Evolutionary conservation across 2,888 invertebrate genomes (phyloP).

Genomic region (Synanthedon andrenaeformis): DNA sequence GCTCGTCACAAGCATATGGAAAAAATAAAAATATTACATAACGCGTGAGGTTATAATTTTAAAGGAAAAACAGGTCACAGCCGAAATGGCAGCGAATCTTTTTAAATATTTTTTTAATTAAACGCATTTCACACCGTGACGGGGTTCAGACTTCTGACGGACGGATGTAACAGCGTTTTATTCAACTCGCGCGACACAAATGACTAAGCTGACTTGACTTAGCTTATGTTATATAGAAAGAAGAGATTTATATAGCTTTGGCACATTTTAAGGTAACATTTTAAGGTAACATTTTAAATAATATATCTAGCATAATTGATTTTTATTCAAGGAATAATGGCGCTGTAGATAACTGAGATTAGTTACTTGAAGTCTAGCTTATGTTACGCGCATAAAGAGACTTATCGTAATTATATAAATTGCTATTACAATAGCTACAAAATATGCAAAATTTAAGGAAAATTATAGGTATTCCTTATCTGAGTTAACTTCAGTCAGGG

Average conservation of each 20-base stretch:
- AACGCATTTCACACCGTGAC: conserved; percentile 16
- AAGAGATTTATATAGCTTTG: neutral
- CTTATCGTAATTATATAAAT: too few relatives aligned
- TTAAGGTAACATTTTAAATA: neutral
- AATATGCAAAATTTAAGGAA: too few relatives aligned
- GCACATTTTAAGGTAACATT: neutral
- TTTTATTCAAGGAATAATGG: too few relatives aligned
- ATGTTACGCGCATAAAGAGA: too few relatives aligned
- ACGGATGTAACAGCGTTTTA: conserved; percentile 36
- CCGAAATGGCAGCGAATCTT: neutral
- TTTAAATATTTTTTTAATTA: conserved; percentile 17
- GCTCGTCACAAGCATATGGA: too few relatives aligned
- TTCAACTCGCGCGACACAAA: conserved; percentile 5
- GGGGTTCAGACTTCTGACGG: conserved; percentile 32
- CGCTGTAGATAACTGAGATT: too few relatives aligned
- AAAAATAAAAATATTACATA: too few relatives aligned
- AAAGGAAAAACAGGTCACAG: conserved; percentile 1
- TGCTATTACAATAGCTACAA: too few relatives aligned
- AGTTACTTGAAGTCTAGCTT: too few relatives aligned
- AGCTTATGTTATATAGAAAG: neutral
- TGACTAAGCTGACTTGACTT: neutral
- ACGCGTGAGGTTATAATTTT: neutral
- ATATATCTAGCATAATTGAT: neutral
- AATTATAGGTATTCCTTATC: too few relatives aligned
- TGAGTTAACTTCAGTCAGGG: too few relatives aligned